Percentiles rank a stretch among this genome's conserved stretches.
These are phyloP conservation scores for Lysandra bellargus DNA, from an alignment of 2,888 invertebrate species.

Conservation along the genomic window DNA sequence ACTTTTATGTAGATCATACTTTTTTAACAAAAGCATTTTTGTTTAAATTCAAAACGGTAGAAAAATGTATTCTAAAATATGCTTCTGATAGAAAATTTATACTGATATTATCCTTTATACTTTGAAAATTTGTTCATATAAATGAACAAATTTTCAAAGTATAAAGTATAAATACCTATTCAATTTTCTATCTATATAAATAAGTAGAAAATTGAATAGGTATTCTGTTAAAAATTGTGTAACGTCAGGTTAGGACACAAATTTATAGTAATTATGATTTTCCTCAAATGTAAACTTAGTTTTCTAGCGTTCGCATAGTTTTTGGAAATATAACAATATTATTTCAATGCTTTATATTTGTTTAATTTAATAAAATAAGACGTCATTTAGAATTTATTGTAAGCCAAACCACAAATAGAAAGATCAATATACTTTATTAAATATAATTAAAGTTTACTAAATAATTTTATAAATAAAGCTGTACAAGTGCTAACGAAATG, in stretches of 20 bases:
- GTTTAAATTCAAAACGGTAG: conserved; percentile 26
- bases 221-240: not conserved
- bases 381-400: not conserved
- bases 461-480: not conserved
- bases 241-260: not conserved
- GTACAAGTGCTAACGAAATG: not conserved
- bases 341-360: not conserved
- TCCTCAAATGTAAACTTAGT: not conserved
- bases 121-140: not conserved
- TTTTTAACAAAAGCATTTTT: conserved; percentile 20
- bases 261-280: not conserved
- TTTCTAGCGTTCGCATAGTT: not conserved
- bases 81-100: not conserved
- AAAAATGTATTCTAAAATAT: not conserved
- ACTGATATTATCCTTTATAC: not conserved
- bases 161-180: no score
- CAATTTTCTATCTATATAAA: no score
- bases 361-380: not conserved
- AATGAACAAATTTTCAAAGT: no score
- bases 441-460: not conserved
- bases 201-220: not conserved
- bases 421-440: not conserved
- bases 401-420: not conserved
- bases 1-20: conserved; percentile 26
- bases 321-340: not conserved